phyloP scores from a whole-genome alignment of 2,113 vertebrate genomes.

The Hiodon alosoides region DNA sequence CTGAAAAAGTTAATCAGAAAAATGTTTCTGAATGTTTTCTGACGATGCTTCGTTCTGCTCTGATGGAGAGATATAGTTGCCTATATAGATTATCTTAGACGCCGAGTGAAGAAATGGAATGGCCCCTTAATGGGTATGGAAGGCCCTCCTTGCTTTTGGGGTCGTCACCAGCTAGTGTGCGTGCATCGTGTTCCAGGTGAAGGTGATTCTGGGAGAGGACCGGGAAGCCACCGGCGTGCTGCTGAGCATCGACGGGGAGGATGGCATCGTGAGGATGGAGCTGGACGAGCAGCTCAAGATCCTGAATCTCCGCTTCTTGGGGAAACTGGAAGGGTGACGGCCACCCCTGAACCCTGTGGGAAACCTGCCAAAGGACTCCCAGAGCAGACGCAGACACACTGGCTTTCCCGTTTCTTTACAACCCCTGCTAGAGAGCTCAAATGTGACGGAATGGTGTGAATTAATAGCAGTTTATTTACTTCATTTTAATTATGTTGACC shows the following conservation, averaged over 20 bases:
- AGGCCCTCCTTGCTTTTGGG: too few species aligned
- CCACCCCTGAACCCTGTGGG: background rate
- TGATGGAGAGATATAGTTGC: too few species aligned
- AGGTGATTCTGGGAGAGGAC: constrained; percentile 87
- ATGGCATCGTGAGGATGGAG: constrained; percentile 88
- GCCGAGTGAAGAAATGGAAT: too few species aligned
- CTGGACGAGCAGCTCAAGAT: constrained; percentile 86
- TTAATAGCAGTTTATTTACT: constrained; percentile 2
- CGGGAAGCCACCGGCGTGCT: constrained; percentile 84
- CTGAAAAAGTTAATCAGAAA: too few species aligned
- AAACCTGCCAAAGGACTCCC: background rate
- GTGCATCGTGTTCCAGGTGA: constrained; percentile 64
- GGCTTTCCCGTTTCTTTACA: constrained; percentile 1
- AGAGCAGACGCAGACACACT: background rate
- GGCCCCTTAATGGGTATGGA: background rate
- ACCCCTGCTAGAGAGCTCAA: constrained; percentile 7
- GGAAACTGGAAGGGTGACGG: constrained; percentile 72
- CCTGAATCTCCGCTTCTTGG: constrained; percentile 86
- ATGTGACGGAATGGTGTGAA: background rate
- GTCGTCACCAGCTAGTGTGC: background rate
- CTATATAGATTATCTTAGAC: too few species aligned
- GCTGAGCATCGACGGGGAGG: constrained; percentile 85
- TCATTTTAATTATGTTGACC: constrained; percentile 10
- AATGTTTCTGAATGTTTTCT: too few species aligned
- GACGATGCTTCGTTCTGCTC: too few species aligned